Evolutionary conservation across 1,140 invertebrate species (phyloP).

Genomic region (Pseudomyrmex pallidus): DNA sequence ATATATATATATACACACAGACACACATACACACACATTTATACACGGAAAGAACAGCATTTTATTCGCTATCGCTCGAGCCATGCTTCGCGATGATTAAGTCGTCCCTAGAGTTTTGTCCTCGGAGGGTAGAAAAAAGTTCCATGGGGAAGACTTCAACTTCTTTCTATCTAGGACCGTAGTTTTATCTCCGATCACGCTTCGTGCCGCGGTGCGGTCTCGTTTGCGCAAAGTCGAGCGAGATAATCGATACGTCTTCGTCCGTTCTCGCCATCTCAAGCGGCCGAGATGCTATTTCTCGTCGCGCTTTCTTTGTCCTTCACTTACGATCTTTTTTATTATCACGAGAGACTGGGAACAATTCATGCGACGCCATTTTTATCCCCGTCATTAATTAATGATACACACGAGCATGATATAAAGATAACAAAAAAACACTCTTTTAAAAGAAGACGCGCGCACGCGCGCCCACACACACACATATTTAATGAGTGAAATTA

Average conservation of each 20-base stretch:
- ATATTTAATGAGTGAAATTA: constrained; percentile 1
- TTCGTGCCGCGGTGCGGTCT: constrained; percentile 72
- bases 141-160: constrained; percentile 39
- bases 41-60: constrained; percentile 6
- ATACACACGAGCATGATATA: background rate
- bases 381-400: background rate
- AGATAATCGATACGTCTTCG: constrained; percentile 76
- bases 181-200: constrained; percentile 74
- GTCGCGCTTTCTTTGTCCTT: constrained; percentile 49
- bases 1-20: no score
- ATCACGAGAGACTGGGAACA: constrained; percentile 13
- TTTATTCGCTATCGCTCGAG: constrained; percentile 52
- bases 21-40: no score
- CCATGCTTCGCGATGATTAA: constrained; percentile 68
- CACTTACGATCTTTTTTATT: constrained; percentile 36
- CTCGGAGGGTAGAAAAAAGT: constrained; percentile 55
- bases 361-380: constrained; percentile 5
- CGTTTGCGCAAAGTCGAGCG: constrained; percentile 73
- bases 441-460: no score
- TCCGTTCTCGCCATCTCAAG: constrained; percentile 65
- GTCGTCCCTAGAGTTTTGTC: constrained; percentile 68
- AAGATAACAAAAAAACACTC: background rate
- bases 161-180: constrained; percentile 28
- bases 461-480: no score
- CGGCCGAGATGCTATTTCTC: constrained; percentile 60